phyloP scores from a whole-genome alignment of 1,140 invertebrate species.

The Cherax quadricarinatus region DNA sequence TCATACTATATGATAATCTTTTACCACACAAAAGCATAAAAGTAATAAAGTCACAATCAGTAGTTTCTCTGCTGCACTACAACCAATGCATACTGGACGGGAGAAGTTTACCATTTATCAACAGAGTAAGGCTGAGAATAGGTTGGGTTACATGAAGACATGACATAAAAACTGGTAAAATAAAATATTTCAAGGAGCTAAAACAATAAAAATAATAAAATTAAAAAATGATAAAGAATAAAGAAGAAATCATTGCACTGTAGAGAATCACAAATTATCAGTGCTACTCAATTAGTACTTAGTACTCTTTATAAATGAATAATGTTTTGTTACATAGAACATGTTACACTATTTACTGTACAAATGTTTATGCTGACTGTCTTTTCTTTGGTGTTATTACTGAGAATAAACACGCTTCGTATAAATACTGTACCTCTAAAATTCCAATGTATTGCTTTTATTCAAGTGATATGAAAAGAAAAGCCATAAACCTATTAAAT shows the following conservation, averaged over 20 bases:
- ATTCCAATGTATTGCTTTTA: constrained; percentile 28
- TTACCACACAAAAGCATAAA: not conserved
- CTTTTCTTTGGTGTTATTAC: constrained; percentile 34
- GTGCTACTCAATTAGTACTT: not conserved
- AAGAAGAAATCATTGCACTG: constrained; percentile 25
- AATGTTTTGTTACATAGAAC: not conserved
- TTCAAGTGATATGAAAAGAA: constrained; percentile 40
- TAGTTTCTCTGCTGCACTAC: not conserved
- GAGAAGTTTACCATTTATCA: not conserved
- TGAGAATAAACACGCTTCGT: constrained; percentile 25
- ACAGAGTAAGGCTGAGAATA: not conserved
- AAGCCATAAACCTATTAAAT: not conserved
- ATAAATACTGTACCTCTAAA: constrained; percentile 34
- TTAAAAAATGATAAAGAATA: too few species aligned
- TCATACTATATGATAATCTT: not conserved
- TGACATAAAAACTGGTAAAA: not conserved
- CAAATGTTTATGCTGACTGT: not conserved
- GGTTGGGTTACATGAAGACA: not conserved
- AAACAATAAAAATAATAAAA: not conserved
- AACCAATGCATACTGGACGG: not conserved
- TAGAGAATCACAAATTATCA: constrained; percentile 8
- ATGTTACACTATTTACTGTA: not conserved
- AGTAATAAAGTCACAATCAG: not conserved
- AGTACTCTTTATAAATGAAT: not conserved
- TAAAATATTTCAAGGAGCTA: not conserved